Conservation (phyloP, 2,888 invertebrate species). For the Pristionchus entomophagus region DNA sequence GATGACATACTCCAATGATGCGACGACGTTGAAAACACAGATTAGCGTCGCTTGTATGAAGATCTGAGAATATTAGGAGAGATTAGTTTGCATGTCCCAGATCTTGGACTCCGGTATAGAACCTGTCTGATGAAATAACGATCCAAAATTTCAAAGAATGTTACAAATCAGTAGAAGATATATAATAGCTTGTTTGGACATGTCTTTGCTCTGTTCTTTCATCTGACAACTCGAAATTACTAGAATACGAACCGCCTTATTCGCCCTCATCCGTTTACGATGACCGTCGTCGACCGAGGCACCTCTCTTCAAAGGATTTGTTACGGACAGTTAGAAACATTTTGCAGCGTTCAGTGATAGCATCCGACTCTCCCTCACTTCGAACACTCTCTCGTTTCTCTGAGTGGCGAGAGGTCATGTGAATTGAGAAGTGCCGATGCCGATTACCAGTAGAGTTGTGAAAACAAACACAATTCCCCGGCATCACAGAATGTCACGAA, state of each 20-base stretch:
- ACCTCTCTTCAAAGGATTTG: background rate
- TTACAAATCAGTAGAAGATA: no score
- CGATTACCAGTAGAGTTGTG: no score
- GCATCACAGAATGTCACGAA: no score
- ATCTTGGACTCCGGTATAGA: no score
- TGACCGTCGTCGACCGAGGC: background rate
- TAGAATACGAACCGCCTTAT: background rate
- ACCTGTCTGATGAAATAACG: background rate
- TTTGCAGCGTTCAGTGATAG: no score
- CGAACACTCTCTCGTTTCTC: background rate
- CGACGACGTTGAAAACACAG: conserved; percentile 27
- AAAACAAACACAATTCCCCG: no score
- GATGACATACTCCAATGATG: background rate
- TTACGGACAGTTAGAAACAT: no score
- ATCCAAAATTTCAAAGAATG: no score
- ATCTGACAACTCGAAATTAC: background rate
- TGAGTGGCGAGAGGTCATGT: background rate
- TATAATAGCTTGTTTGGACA: no score
- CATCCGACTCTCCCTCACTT: no score
- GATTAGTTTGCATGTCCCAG: background rate
- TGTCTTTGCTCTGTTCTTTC: no score
- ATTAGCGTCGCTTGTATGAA: conserved; percentile 32
- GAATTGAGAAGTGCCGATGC: no score
- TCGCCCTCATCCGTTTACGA: background rate
- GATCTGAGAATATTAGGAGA: conserved; percentile 10